Evolutionary conservation across 1,140 invertebrate genomes (phyloP).

Genomic region (Heliconius congener): DNA sequence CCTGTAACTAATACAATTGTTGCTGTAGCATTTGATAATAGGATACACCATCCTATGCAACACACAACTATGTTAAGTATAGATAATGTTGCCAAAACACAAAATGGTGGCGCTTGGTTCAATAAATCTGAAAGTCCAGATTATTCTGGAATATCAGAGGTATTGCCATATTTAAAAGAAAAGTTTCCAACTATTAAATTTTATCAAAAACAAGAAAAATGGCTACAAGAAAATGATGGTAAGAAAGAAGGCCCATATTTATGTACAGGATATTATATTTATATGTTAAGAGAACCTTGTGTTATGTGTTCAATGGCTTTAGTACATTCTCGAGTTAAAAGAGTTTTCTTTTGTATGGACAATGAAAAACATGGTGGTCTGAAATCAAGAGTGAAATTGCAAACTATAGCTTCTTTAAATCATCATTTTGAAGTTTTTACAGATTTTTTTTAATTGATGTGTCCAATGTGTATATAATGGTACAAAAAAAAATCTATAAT

Average conservation of each 20-base stretch:
- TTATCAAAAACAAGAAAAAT: conserved; percentile 53
- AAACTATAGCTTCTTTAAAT: conserved; percentile 90
- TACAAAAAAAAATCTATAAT: too few relatives aligned
- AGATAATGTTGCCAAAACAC: conserved; percentile 90
- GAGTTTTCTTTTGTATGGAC: conserved; percentile 89
- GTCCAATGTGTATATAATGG: too few relatives aligned
- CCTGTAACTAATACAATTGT: conserved; percentile 83
- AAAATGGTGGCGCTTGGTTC: conserved; percentile 90
- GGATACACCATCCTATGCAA: conserved; percentile 86
- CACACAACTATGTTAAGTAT: conserved; percentile 93
- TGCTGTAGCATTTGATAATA: conserved; percentile 84
- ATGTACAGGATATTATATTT: conserved; percentile 94
- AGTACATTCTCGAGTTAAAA: conserved; percentile 91
- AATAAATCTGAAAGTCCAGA: conserved; percentile 32
- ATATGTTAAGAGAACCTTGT: conserved; percentile 93
- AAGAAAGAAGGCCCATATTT: conserved; percentile 86
- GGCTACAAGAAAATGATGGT: conserved; percentile 40
- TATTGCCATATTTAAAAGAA: conserved; percentile 54
- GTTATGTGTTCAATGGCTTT: conserved; percentile 97
- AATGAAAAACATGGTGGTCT: conserved; percentile 86
- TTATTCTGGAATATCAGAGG: conserved; percentile 20
- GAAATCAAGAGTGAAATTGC: conserved; percentile 87
- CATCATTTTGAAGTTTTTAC: conserved; percentile 93
- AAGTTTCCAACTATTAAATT: conserved; percentile 54
- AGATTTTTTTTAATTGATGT: conserved; percentile 58